Conservation (phyloP, 2,113 vertebrate species). For the Naja naja region DNA sequence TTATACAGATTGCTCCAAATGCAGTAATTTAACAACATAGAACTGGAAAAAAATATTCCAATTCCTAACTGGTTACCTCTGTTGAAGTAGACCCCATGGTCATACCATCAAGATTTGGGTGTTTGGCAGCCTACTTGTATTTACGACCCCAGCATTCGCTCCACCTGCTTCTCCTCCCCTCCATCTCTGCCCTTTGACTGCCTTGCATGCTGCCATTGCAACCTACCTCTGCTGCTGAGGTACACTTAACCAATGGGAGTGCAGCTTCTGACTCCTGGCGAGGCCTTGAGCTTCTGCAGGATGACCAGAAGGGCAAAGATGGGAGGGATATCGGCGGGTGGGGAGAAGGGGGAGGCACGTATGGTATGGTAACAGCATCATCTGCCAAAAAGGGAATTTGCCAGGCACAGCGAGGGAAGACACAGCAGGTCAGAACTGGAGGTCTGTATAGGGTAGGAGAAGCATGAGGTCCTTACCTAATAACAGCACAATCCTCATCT, state of each 20-base stretch:
- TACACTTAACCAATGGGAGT: not conserved
- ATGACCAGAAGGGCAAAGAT: not conserved
- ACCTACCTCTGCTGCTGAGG: not conserved
- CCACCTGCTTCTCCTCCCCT: not conserved
- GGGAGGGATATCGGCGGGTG: not conserved
- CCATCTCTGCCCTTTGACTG: not conserved
- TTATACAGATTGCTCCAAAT: not conserved
- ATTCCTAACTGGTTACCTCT: not conserved
- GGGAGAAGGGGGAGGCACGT: not conserved
- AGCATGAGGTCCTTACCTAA: not conserved
- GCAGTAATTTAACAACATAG: too few relatives aligned
- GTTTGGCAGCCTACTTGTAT: not conserved
- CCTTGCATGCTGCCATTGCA: not conserved
- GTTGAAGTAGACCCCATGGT: not conserved
- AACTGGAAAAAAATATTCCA: not conserved
- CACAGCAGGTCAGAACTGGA: not conserved
- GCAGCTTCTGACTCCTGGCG: not conserved
- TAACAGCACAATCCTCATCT: not conserved
- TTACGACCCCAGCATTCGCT: not conserved
- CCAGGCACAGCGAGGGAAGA: not conserved
- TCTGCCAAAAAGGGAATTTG: not conserved
- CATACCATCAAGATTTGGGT: not conserved
- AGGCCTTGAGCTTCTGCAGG: not conserved
- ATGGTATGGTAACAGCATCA: not conserved
- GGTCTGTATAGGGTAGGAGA: not conserved